These are phyloP conservation scores for Embiotoca jacksoni DNA, from an alignment of 2,113 vertebrate genomes.

Conservation along the genomic window DNA sequence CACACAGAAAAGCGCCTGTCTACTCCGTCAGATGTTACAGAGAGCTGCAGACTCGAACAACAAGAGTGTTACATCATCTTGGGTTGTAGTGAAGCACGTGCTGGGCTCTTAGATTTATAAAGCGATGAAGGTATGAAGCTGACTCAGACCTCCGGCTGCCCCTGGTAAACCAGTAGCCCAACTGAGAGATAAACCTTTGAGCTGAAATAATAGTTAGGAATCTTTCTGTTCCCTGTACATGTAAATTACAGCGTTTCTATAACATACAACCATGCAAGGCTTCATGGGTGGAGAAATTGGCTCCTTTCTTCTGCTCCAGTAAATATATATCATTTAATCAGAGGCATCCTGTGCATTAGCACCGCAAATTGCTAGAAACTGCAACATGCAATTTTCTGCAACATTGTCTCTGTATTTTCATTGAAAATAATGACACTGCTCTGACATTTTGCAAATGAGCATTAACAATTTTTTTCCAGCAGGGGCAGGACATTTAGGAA, in stretches of 20 bases:
- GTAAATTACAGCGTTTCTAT: background rate
- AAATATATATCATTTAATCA: constrained; percentile 51
- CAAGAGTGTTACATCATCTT: constrained; percentile 43
- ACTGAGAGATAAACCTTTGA: constrained; percentile 31
- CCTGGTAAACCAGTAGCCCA: constrained; percentile 5
- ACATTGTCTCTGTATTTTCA: constrained; percentile 68
- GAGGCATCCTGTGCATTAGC: constrained; percentile 41
- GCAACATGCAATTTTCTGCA: constrained; percentile 67
- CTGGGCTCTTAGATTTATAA: constrained; percentile 13
- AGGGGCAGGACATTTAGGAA: constrained; percentile 76
- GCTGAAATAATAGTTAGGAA: constrained; percentile 18
- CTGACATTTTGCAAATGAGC: constrained; percentile 82
- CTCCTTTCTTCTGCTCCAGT: background rate
- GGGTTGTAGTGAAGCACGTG: constrained; percentile 7
- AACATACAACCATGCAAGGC: background rate
- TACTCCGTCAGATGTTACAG: constrained; percentile 40
- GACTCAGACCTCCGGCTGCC: constrained; percentile 8
- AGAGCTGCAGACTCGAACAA: constrained; percentile 33
- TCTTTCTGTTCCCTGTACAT: background rate
- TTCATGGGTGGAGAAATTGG: background rate
- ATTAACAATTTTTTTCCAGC: constrained; percentile 71
- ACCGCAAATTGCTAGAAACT: constrained; percentile 45
- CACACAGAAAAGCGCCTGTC: constrained; percentile 47
- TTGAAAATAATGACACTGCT: constrained; percentile 55
- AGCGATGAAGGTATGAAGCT: constrained; percentile 20